Evolutionary conservation across 2,113 vertebrate species (phyloP).

Genomic region (Petroica traversi): DNA sequence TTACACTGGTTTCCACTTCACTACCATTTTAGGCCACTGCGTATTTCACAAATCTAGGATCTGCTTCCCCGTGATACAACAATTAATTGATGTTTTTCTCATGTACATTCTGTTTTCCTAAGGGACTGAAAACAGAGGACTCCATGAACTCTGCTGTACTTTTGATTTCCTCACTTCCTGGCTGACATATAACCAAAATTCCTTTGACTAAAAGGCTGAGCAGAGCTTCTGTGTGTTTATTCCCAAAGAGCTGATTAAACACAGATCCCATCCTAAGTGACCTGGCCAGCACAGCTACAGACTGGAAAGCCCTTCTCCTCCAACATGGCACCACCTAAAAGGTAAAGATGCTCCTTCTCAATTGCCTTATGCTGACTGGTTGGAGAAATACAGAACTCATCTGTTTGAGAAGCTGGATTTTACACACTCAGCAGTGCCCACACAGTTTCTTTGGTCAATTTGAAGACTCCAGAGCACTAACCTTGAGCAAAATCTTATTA

Average conservation of each 20-base stretch:
- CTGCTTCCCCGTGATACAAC: not conserved
- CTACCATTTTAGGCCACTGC: not conserved
- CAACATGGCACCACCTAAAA: not conserved
- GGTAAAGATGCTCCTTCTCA: not conserved
- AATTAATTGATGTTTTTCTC: slow-evolving; percentile 37
- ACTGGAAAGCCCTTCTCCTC: not conserved
- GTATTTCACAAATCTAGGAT: not conserved
- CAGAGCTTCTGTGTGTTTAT: slow-evolving; percentile 46
- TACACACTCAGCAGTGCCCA: not conserved
- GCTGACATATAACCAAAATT: slow-evolving; percentile 36
- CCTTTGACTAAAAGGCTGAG: not conserved
- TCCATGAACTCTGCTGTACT: slow-evolving; percentile 46
- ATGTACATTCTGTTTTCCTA: slow-evolving; percentile 11
- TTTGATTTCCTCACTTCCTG: slow-evolving; percentile 48
- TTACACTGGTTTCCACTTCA: not conserved
- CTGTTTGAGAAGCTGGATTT: not conserved
- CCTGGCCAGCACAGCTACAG: not conserved
- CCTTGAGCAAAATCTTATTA: not conserved
- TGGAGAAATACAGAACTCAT: not conserved
- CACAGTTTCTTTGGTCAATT: not conserved
- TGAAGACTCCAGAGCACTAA: not conserved
- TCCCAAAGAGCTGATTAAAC: not conserved
- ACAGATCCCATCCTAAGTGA: not conserved
- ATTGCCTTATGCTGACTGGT: not conserved
- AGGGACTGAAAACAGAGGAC: slow-evolving; percentile 17